Evolutionary conservation across 2,888 invertebrate species (phyloP).

Genomic region (Coenonympha glycerion): DNA sequence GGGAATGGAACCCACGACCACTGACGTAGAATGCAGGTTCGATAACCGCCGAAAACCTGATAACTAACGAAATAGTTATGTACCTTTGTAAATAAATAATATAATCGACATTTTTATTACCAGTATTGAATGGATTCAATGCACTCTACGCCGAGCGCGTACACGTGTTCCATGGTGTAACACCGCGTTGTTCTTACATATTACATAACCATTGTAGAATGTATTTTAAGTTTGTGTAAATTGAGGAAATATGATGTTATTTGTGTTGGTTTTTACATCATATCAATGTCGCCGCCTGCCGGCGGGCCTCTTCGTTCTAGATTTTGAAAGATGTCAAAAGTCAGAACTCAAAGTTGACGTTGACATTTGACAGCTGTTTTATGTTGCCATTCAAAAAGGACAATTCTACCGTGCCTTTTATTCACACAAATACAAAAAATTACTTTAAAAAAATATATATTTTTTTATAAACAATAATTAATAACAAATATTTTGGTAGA

Average conservation of each 20-base stretch:
- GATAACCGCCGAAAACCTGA: too few species aligned
- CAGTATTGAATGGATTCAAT: conserved; percentile 55
- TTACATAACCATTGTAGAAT: conserved; percentile 12
- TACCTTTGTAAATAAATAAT: conserved; percentile 30
- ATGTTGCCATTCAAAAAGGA: background rate
- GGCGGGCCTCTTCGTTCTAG: too few species aligned
- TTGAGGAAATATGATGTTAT: conserved; percentile 5
- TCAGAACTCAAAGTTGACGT: too few species aligned
- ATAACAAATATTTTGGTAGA: too few species aligned
- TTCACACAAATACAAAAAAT: too few species aligned
- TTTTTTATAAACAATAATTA: too few species aligned
- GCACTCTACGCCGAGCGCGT: conserved; percentile 51
- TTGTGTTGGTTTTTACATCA: conserved; percentile 9
- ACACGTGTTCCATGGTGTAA: conserved; percentile 51
- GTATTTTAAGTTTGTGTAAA: conserved; percentile 1
- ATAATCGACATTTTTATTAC: conserved; percentile 35
- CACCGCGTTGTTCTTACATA: conserved; percentile 5
- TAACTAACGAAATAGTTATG: too few species aligned
- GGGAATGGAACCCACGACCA: too few species aligned
- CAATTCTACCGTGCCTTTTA: too few species aligned
- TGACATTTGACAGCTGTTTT: background rate
- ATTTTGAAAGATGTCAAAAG: conserved; percentile 6
- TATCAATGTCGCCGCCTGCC: background rate
- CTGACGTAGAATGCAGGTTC: too few species aligned
- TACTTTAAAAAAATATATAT: too few species aligned